Evolutionary conservation across 2,888 invertebrate species (phyloP).

Genomic region (Rhagonycha fulva): DNA sequence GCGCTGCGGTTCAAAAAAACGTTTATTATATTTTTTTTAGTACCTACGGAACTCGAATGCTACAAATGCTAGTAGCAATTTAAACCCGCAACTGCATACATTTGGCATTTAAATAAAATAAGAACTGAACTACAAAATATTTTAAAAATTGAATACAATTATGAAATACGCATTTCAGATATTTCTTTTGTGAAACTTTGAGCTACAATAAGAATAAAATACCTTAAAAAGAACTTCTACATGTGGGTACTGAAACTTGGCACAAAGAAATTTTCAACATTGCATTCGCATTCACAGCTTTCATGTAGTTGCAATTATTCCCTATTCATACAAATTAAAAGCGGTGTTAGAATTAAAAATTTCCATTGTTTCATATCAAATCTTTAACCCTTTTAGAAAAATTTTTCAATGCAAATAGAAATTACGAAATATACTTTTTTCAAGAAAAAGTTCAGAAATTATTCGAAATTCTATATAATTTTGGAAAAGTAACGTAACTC

Average conservation of each 20-base stretch:
- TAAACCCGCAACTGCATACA: too few species aligned
- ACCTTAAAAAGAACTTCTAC: neutral
- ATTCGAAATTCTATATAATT: too few species aligned
- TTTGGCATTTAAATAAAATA: neutral
- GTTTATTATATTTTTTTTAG: too few species aligned
- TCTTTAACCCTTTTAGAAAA: neutral
- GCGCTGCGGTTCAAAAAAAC: too few species aligned
- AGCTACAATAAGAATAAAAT: neutral
- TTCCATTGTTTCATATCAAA: conserved; percentile 3
- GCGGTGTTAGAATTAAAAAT: neutral
- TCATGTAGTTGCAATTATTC: neutral
- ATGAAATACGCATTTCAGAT: neutral
- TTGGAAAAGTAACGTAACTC: too few species aligned
- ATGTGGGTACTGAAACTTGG: neutral
- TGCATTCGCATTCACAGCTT: neutral
- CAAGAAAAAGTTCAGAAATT: too few species aligned
- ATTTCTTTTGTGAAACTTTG: neutral
- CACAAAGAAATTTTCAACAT: neutral
- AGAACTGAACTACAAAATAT: too few species aligned
- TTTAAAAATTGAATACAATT: neutral
- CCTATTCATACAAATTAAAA: conserved; percentile 1
- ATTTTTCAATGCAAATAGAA: too few species aligned
- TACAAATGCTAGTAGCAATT: neutral
- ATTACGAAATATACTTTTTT: too few species aligned
- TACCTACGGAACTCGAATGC: too few species aligned